A percentile compares a stretch with the other conserved stretches of the same genome.
Conservation (phyloP, 1,140 invertebrate genomes). For the Drosophila kepulauana region DNA sequence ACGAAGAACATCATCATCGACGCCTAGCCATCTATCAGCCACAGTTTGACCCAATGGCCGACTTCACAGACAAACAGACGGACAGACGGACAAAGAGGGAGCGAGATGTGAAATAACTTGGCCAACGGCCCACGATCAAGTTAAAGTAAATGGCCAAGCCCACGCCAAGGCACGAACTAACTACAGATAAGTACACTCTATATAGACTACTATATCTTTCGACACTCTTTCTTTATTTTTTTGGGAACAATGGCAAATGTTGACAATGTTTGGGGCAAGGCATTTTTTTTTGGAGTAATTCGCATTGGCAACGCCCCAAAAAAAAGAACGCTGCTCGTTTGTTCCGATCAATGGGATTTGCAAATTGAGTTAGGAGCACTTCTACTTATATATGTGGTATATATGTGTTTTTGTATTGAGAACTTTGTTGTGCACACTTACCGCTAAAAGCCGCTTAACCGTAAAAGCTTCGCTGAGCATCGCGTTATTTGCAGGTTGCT, state of each 20-base stretch:
- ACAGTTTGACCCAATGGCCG: slow-evolving; percentile 81
- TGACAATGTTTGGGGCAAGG: slow-evolving; percentile 24
- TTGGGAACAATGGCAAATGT: slow-evolving; percentile 25
- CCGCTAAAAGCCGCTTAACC: slow-evolving; percentile 83
- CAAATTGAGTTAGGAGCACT: slow-evolving; percentile 33
- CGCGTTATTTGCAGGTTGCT: slow-evolving; percentile 74
- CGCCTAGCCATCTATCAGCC: slow-evolving; percentile 70
- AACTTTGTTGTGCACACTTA: slow-evolving; percentile 63
- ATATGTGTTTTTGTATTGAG: slow-evolving; percentile 8
- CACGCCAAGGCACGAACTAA: slow-evolving; percentile 49
- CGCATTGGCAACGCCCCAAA: slow-evolving; percentile 76
- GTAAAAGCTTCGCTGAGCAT: slow-evolving; percentile 72
- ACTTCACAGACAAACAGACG: slow-evolving; percentile 74
- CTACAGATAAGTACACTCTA: slow-evolving; percentile 39
- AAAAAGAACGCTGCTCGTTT: slow-evolving; percentile 24
- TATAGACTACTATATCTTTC: not conserved
- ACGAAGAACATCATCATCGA: slow-evolving; percentile 66
- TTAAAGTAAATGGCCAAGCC: slow-evolving; percentile 40
- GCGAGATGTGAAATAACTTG: slow-evolving; percentile 25
- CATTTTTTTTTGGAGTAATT: slow-evolving; percentile 59
- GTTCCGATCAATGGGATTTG: slow-evolving; percentile 36
- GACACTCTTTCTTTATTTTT: too few relatives aligned
- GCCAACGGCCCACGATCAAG: slow-evolving; percentile 39
- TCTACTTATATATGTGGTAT: not conserved
- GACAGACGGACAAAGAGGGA: slow-evolving; percentile 14